A percentile compares a stretch with the other conserved stretches of the same genome.
These are phyloP conservation scores for Phoenoteleia sp. DNA, from an alignment of 2,888 invertebrate genomes.

Conservation along the genomic window DNA sequence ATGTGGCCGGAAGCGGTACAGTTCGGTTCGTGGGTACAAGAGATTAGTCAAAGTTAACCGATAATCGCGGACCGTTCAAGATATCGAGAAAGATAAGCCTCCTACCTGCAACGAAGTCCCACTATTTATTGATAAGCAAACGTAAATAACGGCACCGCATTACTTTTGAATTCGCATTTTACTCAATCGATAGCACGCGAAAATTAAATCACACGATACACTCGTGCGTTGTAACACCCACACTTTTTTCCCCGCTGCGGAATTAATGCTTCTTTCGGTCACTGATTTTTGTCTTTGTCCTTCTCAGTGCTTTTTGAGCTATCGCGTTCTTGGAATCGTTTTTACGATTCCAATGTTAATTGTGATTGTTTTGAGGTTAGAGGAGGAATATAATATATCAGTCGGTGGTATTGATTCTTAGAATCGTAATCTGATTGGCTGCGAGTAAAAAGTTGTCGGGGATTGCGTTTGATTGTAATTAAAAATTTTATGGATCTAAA, in stretches of 20 bases:
- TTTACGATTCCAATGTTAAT: not conserved
- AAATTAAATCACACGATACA: constrained; percentile 21
- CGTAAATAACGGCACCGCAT: constrained; percentile 24
- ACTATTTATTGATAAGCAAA: constrained; percentile 44
- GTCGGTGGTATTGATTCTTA: not conserved
- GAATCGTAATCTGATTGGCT: no score
- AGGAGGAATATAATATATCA: not conserved
- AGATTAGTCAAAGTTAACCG: constrained; percentile 64
- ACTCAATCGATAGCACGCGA: not conserved
- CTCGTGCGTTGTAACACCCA: not conserved
- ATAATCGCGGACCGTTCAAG: constrained; percentile 53
- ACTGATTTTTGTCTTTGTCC: no score
- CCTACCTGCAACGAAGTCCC: constrained; percentile 34
- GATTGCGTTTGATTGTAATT: no score
- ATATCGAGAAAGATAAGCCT: constrained; percentile 39
- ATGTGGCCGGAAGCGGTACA: constrained; percentile 55
- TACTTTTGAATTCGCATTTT: constrained; percentile 23
- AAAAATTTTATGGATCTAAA: no score
- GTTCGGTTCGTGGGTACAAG: constrained; percentile 44
- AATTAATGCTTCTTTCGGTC: not conserved
- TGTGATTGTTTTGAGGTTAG: not conserved
- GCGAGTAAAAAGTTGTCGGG: no score
- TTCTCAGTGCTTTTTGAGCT: not conserved
- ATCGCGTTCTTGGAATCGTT: not conserved
- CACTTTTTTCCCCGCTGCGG: not conserved